Evolutionary conservation across 2,113 vertebrate species (phyloP), one percentile per base, ranked within the genome.

Genomic region (Brienomyrus longianalis): DNA sequence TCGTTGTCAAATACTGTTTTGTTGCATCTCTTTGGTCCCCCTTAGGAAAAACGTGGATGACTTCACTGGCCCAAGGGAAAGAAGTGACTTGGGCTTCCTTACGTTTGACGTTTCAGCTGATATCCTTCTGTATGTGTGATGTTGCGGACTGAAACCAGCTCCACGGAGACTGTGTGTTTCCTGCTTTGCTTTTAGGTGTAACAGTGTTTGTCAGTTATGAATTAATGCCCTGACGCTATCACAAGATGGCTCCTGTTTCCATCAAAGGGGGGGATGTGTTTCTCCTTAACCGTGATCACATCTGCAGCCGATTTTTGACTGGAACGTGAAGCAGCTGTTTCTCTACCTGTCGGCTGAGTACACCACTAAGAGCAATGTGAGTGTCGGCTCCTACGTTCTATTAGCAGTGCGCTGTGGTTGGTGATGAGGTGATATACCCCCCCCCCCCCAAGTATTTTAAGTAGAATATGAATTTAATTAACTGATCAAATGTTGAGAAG

Each of bases 301-400:
- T 98, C 93, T 99, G 93, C 96, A 97, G 93, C 97, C 97, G 89
- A 97, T 99, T 95, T 99, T 99, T 94, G 98, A 99, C 93, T 99
- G 98, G 98, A 99, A 99, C 50, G 98, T 99, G 23, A 99, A 99
- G 93, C 97, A 98, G 90, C 95, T 99, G 90, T 99, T 99, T 93
- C 96, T 99, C 23, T 99, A 99, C 91, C 96, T 99, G 92, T 98
- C 98, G 89, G 98, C 98, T 87, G 98, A 99, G 94, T 99, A 99
- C 91, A 93, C 97, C 88, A 98, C 98, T 0, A 98, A 95, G 96
- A 98, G 96, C 95, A 99, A 99, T 90, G 98, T 99, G 96, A 97
- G 98, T 97, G 93, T 74, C 21, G 54, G 2, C 66, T 6, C 13
- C 21, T 11, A 1, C 3, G 1, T n/a, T n/a, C 45, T 19, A 1